Evolutionary conservation across 1,140 invertebrate species (phyloP).

Genomic region (Drosophila serrata): DNA sequence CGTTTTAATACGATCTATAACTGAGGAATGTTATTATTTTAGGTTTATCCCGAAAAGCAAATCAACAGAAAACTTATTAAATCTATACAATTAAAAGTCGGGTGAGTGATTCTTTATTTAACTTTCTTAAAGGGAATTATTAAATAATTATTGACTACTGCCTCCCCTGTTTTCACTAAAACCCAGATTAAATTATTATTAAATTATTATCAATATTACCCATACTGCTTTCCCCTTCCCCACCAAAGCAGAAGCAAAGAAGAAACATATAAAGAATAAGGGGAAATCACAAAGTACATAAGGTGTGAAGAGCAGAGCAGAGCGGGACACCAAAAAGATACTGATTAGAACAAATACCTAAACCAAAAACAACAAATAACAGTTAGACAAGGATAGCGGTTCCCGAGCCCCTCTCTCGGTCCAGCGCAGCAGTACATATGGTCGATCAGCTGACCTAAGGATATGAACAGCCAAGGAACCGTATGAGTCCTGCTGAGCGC

Average conservation of each 20-base stretch:
- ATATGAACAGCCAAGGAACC: conserved; percentile 62
- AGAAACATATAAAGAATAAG: conserved; percentile 10
- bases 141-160: not conserved
- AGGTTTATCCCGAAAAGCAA: not conserved
- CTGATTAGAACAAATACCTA: conserved; percentile 69
- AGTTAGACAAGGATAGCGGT: conserved; percentile 74
- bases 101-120: not conserved
- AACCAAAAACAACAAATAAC: conserved; percentile 36
- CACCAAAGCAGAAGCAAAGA: conserved; percentile 3
- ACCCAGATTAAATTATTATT: not conserved
- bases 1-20: not conserved
- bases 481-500: conserved; percentile 75
- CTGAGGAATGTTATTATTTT: not conserved
- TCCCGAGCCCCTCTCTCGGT: conserved; percentile 3
- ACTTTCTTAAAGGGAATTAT: not conserved
- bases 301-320: conserved; percentile 40
- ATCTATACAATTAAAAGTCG: not conserved
- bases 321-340: conserved; percentile 27
- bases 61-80: not conserved
- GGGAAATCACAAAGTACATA: conserved; percentile 60
- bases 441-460: conserved; percentile 78
- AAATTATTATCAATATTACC: not conserved
- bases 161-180: not conserved
- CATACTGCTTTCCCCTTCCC: not conserved
- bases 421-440: conserved; percentile 57